Percentiles rank a stretch among this genome's conserved stretches.
phyloP scores from a whole-genome alignment of 2,888 invertebrate species.

The Xylocampa areola region DNA sequence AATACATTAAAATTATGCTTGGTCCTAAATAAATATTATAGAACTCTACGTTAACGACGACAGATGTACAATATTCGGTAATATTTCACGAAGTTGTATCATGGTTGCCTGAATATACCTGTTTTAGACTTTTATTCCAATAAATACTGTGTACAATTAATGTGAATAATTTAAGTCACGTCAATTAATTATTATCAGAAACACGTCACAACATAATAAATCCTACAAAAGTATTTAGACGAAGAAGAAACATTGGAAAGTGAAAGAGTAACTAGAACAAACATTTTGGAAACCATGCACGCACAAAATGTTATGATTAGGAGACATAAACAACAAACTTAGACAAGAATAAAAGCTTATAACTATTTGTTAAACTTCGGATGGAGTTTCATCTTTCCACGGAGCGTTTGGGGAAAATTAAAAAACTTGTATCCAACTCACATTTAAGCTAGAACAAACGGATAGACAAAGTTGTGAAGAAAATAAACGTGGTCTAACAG shows the following conservation, averaged over 20 bases:
- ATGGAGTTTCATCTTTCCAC: slow-evolving; percentile 41
- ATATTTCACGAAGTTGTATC: too few species aligned
- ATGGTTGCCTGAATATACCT: too few species aligned
- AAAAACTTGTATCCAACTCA: slow-evolving; percentile 58
- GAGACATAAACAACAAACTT: slow-evolving; percentile 47
- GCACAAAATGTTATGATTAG: slow-evolving; percentile 42
- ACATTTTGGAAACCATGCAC: slow-evolving; percentile 31
- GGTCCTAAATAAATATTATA: too few species aligned
- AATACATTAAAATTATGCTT: too few species aligned
- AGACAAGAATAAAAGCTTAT: slow-evolving; percentile 27
- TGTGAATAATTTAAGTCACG: too few species aligned
- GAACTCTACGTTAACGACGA: too few species aligned
- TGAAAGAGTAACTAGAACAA: slow-evolving; percentile 21
- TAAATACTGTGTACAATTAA: too few species aligned
- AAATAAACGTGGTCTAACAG: slow-evolving; percentile 50
- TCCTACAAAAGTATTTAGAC: slow-evolving; percentile 6
- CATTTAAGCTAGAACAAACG: slow-evolving; percentile 57
- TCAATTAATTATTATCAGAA: too few species aligned
- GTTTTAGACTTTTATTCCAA: too few species aligned
- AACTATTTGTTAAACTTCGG: slow-evolving; percentile 46
- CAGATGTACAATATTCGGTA: too few species aligned
- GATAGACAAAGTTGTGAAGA: slow-evolving; percentile 42
- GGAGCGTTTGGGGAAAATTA: slow-evolving; percentile 57
- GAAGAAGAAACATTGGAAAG: slow-evolving; percentile 16
- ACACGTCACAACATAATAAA: neutral